Evolutionary conservation across 2,113 vertebrate genomes (phyloP).

Genomic region (Pantherophis guttatus): DNA sequence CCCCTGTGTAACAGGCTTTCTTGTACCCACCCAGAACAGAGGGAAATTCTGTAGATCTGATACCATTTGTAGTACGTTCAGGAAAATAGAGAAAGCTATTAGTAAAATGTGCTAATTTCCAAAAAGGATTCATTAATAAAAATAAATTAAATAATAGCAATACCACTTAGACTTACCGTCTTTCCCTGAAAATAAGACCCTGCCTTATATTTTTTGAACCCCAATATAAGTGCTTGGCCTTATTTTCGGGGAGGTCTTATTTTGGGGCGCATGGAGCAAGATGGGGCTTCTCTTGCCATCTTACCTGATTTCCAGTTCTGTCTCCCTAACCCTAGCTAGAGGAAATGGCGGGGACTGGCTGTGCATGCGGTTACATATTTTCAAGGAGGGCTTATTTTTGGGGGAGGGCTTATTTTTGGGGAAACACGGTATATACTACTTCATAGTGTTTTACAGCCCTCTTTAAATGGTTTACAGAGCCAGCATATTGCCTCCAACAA

Average conservation of each 20-base stretch:
- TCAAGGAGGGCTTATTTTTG: too few species aligned
- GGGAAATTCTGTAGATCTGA: background rate
- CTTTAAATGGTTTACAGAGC: background rate
- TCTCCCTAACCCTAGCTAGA: too few species aligned
- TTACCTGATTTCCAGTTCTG: too few species aligned
- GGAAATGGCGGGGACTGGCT: too few species aligned
- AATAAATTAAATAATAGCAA: background rate
- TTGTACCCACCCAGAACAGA: background rate
- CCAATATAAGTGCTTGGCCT: too few species aligned
- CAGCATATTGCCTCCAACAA: background rate
- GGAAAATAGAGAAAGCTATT: background rate
- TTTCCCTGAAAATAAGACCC: background rate
- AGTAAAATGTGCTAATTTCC: background rate
- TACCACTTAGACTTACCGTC: background rate
- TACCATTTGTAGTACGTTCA: conserved; percentile 6
- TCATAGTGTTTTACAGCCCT: background rate
- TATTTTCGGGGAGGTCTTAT: too few species aligned
- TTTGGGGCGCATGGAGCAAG: too few species aligned
- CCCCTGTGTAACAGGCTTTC: conserved; percentile 24
- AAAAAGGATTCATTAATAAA: background rate
- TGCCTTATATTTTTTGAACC: too few species aligned
- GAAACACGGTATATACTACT: background rate
- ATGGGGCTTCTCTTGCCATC: too few species aligned
- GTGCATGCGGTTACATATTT: too few species aligned
- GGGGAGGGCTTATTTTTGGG: too few species aligned